A percentile compares a stretch with the other conserved stretches of the same genome.
These are phyloP conservation scores for Monomorium pharaonis DNA, from an alignment of 1,140 invertebrate genomes.

Conservation along the genomic window DNA sequence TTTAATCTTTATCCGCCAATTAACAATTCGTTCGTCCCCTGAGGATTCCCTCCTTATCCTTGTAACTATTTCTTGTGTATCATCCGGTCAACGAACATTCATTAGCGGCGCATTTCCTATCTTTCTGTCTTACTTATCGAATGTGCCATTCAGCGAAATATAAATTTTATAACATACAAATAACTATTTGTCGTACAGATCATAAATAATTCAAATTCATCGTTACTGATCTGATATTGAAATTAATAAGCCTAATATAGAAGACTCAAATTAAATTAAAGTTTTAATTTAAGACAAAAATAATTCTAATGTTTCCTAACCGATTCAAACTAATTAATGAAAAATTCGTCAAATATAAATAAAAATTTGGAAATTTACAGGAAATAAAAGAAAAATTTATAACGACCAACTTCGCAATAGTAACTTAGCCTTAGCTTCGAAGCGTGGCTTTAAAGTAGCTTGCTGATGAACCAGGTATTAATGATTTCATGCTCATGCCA, in stretches of 20 bases:
- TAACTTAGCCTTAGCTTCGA: constrained; percentile 7
- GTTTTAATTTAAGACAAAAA: constrained; percentile 2
- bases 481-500: constrained; percentile 79
- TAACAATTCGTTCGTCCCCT: constrained; percentile 39
- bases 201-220: background rate
- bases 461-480: constrained; percentile 77
- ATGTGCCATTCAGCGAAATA: background rate
- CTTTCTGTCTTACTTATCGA: background rate
- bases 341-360: background rate
- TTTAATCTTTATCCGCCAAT: constrained; percentile 52
- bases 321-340: background rate
- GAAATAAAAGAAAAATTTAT: constrained; percentile 6
- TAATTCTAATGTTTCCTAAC: background rate
- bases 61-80: constrained; percentile 29
- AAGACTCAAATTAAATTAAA: background rate
- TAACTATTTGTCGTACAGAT: background rate
- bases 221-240: background rate
- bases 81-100: background rate
- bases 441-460: constrained; percentile 19
- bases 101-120: background rate
- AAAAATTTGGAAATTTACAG: background rate
- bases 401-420: background rate
- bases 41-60: background rate
- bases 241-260: background rate
- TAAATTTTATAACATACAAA: constrained; percentile 3